A percentile compares a stretch with the other conserved stretches of the same genome.
These are phyloP conservation scores for Pollimyrus isidori DNA, from an alignment of 2,113 vertebrate species.

Conservation along the genomic window DNA sequence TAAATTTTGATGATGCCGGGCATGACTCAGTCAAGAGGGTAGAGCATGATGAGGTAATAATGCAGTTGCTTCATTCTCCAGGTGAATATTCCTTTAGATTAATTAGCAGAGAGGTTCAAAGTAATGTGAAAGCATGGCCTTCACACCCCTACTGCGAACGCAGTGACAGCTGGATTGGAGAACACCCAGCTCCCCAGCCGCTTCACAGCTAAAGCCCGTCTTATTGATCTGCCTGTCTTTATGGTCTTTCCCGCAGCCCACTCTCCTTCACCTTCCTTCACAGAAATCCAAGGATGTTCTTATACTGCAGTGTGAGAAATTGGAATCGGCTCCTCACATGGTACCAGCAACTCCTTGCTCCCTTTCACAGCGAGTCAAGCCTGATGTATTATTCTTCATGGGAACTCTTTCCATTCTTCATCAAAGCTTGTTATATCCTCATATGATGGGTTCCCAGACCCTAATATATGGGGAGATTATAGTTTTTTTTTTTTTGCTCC, in stretches of 20 bases:
- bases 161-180: slow-evolving; percentile 11
- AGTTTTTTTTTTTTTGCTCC: slow-evolving; percentile 33
- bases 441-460: slow-evolving; percentile 48
- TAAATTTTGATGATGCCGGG: neutral
- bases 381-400: slow-evolving; percentile 47
- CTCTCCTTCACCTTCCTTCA: slow-evolving; percentile 10
- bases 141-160: neutral
- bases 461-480: slow-evolving; percentile 47
- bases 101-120: neutral
- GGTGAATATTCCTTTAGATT: neutral
- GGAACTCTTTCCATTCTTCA: slow-evolving; percentile 40
- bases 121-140: neutral
- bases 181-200: neutral
- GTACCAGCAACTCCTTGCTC: slow-evolving; percentile 29
- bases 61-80: neutral
- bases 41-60: neutral
- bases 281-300: slow-evolving; percentile 27
- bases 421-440: slow-evolving; percentile 46
- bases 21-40: neutral
- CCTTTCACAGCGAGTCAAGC: slow-evolving; percentile 42
- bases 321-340: slow-evolving; percentile 33
- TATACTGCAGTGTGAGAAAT: slow-evolving; percentile 42
- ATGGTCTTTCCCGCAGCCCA: neutral
- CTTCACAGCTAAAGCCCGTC: slow-evolving; percentile 11
- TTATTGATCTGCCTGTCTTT: slow-evolving; percentile 20